Conservation (phyloP, 2,113 vertebrate species). For the Anolis sagrei region DNA sequence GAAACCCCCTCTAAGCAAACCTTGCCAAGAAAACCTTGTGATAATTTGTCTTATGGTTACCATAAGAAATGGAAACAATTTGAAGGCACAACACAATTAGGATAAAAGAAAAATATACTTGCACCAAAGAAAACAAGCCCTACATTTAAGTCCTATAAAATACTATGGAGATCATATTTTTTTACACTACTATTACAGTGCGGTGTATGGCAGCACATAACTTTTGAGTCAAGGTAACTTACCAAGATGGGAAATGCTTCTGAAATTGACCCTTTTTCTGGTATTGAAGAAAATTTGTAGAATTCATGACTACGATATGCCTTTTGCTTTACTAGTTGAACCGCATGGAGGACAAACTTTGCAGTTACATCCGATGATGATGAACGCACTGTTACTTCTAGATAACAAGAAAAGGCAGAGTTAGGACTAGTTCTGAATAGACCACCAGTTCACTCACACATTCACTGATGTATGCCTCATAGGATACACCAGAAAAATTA, state of each 20-base stretch:
- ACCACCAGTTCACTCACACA: background rate
- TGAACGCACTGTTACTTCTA: slow-evolving; percentile 92
- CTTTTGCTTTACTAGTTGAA: slow-evolving; percentile 94
- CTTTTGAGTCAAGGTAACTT: slow-evolving; percentile 57
- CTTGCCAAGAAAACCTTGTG: too few relatives aligned
- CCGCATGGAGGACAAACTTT: slow-evolving; percentile 95
- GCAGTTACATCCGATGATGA: slow-evolving; percentile 93
- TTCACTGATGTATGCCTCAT: background rate
- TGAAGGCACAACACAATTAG: background rate
- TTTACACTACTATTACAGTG: background rate
- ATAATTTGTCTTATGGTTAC: too few relatives aligned
- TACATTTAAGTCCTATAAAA: background rate
- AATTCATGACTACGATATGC: slow-evolving; percentile 97
- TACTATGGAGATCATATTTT: background rate
- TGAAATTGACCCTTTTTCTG: slow-evolving; percentile 90
- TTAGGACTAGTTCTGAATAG: background rate
- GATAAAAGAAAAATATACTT: background rate
- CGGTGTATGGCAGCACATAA: background rate
- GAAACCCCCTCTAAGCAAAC: too few relatives aligned
- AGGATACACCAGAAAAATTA: background rate
- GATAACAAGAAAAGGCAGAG: background rate
- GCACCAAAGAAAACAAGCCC: background rate
- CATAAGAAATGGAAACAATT: too few relatives aligned
- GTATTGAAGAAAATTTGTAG: slow-evolving; percentile 94
- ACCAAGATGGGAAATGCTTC: slow-evolving; percentile 96